Percentiles rank a stretch among this genome's conserved stretches.
phyloP scores from a whole-genome alignment of 2,888 invertebrate species.

The Chymomyza amoena region DNA sequence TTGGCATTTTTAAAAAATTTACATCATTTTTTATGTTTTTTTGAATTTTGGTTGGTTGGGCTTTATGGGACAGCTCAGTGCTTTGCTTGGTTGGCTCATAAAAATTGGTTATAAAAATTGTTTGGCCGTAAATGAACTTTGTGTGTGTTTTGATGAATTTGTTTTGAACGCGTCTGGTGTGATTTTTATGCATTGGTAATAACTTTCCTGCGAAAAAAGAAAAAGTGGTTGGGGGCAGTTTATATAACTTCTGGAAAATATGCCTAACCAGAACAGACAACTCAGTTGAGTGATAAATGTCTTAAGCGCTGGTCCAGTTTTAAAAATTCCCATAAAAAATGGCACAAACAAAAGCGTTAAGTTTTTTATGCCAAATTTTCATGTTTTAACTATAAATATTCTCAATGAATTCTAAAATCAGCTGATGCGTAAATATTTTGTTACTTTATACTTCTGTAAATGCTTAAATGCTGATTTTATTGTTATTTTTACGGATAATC shows the following conservation, averaged over 20 bases:
- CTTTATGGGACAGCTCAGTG: background rate
- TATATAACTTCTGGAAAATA: background rate
- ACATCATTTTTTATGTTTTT: slow-evolving; percentile 61
- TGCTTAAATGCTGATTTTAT: too few species aligned
- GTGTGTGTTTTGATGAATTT: slow-evolving; percentile 63
- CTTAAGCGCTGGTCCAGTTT: background rate
- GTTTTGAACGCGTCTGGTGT: slow-evolving; percentile 51
- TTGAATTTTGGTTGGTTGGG: slow-evolving; percentile 9
- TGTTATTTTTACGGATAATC: too few species aligned
- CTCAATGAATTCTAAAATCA: background rate
- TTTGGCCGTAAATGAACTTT: slow-evolving; percentile 65
- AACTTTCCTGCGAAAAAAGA: slow-evolving; percentile 20
- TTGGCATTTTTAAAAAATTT: slow-evolving; percentile 59
- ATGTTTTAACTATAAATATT: background rate
- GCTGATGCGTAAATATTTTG: too few species aligned
- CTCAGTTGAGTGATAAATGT: background rate
- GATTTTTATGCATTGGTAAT: slow-evolving; percentile 49
- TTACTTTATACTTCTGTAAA: background rate
- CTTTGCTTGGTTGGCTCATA: slow-evolving; percentile 35
- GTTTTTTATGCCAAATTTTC: background rate
- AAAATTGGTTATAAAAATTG: slow-evolving; percentile 67
- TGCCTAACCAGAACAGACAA: background rate
- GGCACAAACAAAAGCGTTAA: background rate
- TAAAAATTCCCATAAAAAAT: background rate
- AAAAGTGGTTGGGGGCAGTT: background rate